Conservation (phyloP, 2,888 invertebrate genomes). For the Epinotia nisella region DNA sequence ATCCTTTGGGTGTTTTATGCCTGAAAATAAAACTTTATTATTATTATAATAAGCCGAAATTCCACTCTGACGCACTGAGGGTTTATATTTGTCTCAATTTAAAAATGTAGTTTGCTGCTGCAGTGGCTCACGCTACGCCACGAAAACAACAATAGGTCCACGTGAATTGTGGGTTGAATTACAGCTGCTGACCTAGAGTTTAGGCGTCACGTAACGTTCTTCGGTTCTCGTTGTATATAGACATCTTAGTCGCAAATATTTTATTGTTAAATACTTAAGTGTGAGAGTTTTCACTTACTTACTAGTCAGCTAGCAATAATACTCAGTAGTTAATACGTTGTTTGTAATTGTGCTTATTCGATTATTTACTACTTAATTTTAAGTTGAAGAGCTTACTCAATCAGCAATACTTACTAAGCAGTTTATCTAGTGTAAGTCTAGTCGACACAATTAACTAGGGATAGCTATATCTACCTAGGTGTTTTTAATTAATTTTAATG, state of each 20-base stretch:
- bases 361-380: slow-evolving; percentile 13
- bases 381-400: slow-evolving; percentile 35
- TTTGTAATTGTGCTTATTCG: slow-evolving; percentile 10
- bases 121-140: too few species aligned
- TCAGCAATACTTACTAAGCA: slow-evolving; percentile 39
- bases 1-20: too few species aligned
- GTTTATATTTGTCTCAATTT: too few species aligned
- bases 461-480: neutral
- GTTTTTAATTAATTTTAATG: slow-evolving; percentile 19
- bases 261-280: slow-evolving; percentile 19
- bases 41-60: too few species aligned
- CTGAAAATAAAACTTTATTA: too few species aligned
- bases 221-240: slow-evolving; percentile 29
- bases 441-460: slow-evolving; percentile 22
- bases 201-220: neutral
- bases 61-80: too few species aligned
- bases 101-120: too few species aligned
- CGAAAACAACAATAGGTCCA: too few species aligned
- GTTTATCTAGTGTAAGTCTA: slow-evolving; percentile 29
- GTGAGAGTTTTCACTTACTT: slow-evolving; percentile 29
- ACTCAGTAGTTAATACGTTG: slow-evolving; percentile 10
- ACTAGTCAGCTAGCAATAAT: slow-evolving; percentile 41
- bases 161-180: neutral
- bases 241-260: slow-evolving; percentile 20
- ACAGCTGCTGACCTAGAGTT: neutral